Conservation (phyloP, 2,113 vertebrate species). For the Ciconia stormi region DNA sequence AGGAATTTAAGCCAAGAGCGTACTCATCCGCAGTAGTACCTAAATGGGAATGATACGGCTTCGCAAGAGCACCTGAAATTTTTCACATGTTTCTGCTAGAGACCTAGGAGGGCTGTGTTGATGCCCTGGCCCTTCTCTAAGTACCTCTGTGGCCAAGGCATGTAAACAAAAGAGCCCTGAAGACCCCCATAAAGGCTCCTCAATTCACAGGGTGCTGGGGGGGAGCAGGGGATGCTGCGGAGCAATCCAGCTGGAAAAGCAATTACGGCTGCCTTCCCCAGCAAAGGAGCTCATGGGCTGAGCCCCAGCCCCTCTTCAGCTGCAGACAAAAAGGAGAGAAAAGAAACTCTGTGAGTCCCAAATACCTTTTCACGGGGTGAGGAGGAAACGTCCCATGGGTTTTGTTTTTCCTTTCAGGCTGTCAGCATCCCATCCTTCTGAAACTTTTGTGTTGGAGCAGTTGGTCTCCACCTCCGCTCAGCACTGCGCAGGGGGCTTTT, state of each 20-base stretch:
- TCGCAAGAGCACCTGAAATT: not conserved
- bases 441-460: not conserved
- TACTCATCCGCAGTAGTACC: not conserved
- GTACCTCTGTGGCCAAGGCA: not conserved
- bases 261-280: not conserved
- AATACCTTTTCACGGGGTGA: not conserved
- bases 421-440: not conserved
- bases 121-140: not conserved
- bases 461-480: not conserved
- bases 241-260: conserved; percentile 32
- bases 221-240: not conserved
- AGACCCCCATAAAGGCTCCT: not conserved
- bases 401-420: not conserved
- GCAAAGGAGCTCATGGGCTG: not conserved
- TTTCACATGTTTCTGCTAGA: not conserved
- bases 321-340: not conserved
- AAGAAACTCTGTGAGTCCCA: not conserved
- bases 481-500: not conserved
- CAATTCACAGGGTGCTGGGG: not conserved
- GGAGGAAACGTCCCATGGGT: not conserved
- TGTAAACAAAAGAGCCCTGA: not conserved
- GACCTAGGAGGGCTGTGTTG: not conserved
- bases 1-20: not conserved
- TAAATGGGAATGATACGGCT: not conserved
- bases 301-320: not conserved